A percentile compares a stretch with the other conserved stretches of the same genome.
Conservation (phyloP, 2,797 vertebrate genomes). For the Fistularia commersonii region DNA sequence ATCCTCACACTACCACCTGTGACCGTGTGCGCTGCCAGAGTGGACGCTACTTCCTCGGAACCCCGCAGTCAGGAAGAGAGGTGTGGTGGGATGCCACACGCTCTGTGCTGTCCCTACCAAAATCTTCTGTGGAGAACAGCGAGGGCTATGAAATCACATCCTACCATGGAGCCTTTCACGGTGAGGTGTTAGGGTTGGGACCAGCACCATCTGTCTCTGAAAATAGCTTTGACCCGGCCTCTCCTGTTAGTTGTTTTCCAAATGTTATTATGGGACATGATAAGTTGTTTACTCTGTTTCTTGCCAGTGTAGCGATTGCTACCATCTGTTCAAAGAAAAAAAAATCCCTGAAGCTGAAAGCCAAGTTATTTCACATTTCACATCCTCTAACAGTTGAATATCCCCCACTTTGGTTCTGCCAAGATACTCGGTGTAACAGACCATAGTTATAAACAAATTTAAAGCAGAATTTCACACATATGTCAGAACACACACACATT, state of each 20-base stretch:
- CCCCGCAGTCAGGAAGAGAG: conserved; percentile 84
- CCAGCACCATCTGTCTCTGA: conserved; percentile 66
- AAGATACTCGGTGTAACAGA: conserved; percentile 37
- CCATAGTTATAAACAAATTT: conserved; percentile 14
- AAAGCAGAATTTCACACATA: conserved; percentile 21
- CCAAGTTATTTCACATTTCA: conserved; percentile 71
- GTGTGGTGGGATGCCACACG: conserved; percentile 89
- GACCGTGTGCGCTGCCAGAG: conserved; percentile 88
- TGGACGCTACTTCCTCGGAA: conserved; percentile 88
- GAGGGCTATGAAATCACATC: conserved; percentile 86
- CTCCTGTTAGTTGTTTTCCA: conserved; percentile 67
- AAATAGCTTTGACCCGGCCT: conserved; percentile 53
- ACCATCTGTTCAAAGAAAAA: conserved; percentile 68
- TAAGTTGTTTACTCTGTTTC: conserved; percentile 71
- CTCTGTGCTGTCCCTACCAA: conserved; percentile 81
- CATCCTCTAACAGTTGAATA: conserved; percentile 56
- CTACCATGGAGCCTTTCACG: conserved; percentile 84
- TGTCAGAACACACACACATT: conserved; percentile 6
- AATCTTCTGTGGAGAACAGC: conserved; percentile 85
- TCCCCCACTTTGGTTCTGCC: conserved; percentile 37
- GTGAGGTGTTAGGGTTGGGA: conserved; percentile 71
- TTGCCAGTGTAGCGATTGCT: conserved; percentile 69
- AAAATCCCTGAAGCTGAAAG: conserved; percentile 66
- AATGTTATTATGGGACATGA: conserved; percentile 69
- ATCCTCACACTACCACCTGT: conserved; percentile 83